These are phyloP conservation scores for Athalia cordata DNA, from an alignment of 2,888 invertebrate genomes.

Conservation along the genomic window DNA sequence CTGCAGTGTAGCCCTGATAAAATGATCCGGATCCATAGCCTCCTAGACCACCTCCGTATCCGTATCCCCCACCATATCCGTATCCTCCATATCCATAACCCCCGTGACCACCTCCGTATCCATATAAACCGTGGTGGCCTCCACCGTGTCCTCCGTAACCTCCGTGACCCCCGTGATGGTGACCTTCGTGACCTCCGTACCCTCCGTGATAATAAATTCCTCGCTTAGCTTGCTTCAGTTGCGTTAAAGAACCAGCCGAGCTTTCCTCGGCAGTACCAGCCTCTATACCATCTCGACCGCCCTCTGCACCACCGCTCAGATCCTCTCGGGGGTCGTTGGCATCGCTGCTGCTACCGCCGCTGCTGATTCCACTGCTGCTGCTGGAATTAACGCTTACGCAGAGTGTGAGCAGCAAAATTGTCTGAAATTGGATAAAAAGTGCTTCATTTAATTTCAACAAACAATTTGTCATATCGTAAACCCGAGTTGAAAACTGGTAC, in stretches of 20 bases:
- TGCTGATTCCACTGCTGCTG: background rate
- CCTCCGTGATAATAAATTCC: constrained; percentile 37
- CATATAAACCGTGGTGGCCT: background rate
- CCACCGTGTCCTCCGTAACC: constrained; percentile 24
- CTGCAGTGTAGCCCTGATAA: constrained; percentile 28
- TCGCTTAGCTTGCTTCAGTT: constrained; percentile 32
- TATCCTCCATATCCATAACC: constrained; percentile 32
- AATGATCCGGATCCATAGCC: constrained; percentile 35
- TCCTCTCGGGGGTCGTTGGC: constrained; percentile 31
- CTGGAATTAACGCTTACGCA: constrained; percentile 36
- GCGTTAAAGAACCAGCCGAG: constrained; percentile 12
- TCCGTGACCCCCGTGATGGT: constrained; percentile 17
- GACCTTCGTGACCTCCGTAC: constrained; percentile 24
- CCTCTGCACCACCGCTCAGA: constrained; percentile 4
- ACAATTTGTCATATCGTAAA: too few relatives aligned
- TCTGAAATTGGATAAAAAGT: constrained; percentile 7
- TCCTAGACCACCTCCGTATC: constrained; percentile 14
- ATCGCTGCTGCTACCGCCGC: background rate
- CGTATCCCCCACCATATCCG: constrained; percentile 25
- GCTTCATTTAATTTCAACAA: background rate
- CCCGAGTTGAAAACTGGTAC: too few relatives aligned
- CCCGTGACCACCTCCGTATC: background rate
- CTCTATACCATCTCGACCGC: constrained; percentile 6
- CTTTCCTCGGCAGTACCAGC: constrained; percentile 18
- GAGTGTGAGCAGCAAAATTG: constrained; percentile 30